phyloP scores from a whole-genome alignment of 2,888 invertebrate genomes.

The Apotomis betuletana region DNA sequence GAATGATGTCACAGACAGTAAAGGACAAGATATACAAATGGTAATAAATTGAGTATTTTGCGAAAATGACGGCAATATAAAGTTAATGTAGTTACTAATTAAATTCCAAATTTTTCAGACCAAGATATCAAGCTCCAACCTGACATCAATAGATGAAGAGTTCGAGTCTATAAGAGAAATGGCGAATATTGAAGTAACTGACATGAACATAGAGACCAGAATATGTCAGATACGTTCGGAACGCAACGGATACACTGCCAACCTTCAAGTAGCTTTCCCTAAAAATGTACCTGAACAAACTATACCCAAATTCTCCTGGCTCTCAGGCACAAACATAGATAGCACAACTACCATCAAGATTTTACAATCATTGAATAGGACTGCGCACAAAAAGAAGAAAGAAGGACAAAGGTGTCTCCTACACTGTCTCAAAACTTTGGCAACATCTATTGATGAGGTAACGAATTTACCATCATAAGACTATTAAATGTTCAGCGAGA shows the following conservation, averaged over 20 bases:
- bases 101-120: constrained; percentile 53
- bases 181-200: constrained; percentile 80
- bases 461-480: neutral
- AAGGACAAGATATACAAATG: constrained; percentile 72
- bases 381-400: constrained; percentile 91
- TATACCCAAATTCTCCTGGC: constrained; percentile 80
- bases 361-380: constrained; percentile 90
- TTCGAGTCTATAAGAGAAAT: constrained; percentile 80
- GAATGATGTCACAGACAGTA: constrained; percentile 71
- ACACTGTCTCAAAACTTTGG: constrained; percentile 88
- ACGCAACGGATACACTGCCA: constrained; percentile 80
- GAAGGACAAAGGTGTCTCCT: constrained; percentile 94
- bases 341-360: constrained; percentile 88
- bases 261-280: constrained; percentile 85
- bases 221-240: constrained; percentile 84
- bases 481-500: no score
- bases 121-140: constrained; percentile 65
- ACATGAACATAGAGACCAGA: constrained; percentile 84
- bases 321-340: constrained; percentile 85
- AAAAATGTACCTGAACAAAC: constrained; percentile 74
- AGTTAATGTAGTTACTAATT: neutral
- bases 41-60: constrained; percentile 52
- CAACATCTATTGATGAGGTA: constrained; percentile 79
- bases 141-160: constrained; percentile 76
- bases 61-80: neutral